Evolutionary conservation across 2,888 invertebrate species (phyloP), one percentile per base, ranked within the genome.

Genomic region (Antheraea yamamai): DNA sequence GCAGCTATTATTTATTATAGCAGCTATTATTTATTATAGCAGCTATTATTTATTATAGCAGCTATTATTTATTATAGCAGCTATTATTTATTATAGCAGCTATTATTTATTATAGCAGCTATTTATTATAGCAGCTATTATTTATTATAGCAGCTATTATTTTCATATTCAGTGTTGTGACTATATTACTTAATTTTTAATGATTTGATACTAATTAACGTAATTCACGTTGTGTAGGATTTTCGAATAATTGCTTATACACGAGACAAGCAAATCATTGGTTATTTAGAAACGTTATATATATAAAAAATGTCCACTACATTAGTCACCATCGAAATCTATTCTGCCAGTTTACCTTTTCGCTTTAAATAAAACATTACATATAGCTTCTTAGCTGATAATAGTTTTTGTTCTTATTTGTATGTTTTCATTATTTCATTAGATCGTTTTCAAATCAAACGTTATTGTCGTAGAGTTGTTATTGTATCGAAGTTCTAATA

Each of bases 101-200:
- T n/a, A n/a, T n/a, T n/a, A n/a, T n/a, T n/a, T n/a, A n/a, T n/a
- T n/a, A n/a, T n/a, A n/a, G n/a, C n/a, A n/a, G n/a, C n/a, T n/a
- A n/a, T n/a, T n/a, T n/a, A n/a, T n/a, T n/a, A n/a, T n/a, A n/a
- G n/a, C n/a, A n/a, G n/a, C n/a, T n/a, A n/a, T n/a, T n/a, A 47
- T 47, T 47, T 23, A 80, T 80, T 79, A 75, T 76, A 30, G 75
- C 76, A 77, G 74, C 72, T 73, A 76, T 78, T 76, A 75, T 78
- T 76, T 76, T 78, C 79, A 80, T 79, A 79, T 79, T 80, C 78
- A 72, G 76, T 74, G 51, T 73, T 39, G 73, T 75, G 72, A 66
- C n/a, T 72, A 51, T n/a, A 30, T 52, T 73, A 16, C 16, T n/a
- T 51, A 55, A 30, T 51, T 52, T 75, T 58, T 52, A 30, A 30